Evolutionary conservation across 2,113 vertebrate genomes (phyloP).

Genomic region (Brachypodius melanocephalos): DNA sequence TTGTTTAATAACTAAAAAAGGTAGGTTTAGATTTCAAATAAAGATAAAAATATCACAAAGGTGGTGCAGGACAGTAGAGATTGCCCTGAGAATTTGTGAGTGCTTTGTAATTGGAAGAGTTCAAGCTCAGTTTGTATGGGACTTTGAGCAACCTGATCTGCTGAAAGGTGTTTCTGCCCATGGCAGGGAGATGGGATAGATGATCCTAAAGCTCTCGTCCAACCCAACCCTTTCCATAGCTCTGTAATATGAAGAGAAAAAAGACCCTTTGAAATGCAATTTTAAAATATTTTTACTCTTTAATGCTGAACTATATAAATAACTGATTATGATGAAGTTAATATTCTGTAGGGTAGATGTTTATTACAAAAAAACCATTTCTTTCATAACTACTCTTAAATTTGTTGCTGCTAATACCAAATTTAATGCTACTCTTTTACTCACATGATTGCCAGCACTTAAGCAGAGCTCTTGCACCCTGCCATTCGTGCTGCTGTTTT

Average conservation of each 20-base stretch:
- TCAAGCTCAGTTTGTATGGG: background rate
- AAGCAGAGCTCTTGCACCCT: background rate
- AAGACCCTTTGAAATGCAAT: background rate
- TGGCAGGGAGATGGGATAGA: accelerated
- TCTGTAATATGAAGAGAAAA: background rate
- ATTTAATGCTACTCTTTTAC: background rate
- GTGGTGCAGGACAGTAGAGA: background rate
- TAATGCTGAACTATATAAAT: background rate
- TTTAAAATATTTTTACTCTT: background rate
- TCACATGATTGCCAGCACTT: background rate
- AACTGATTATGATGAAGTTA: background rate
- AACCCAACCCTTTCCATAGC: background rate
- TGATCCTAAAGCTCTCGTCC: background rate
- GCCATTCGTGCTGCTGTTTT: background rate
- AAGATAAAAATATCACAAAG: background rate
- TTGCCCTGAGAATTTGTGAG: background rate
- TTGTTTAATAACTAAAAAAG: background rate
- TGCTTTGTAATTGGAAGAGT: background rate
- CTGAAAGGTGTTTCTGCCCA: background rate
- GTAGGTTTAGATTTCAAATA: background rate
- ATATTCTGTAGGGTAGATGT: background rate
- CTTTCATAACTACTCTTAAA: background rate
- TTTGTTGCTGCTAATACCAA: background rate
- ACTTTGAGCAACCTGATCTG: background rate
- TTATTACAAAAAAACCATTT: background rate